Conservation (phyloP, 2,113 vertebrate species). For the Tachysurus vachellii region DNA sequence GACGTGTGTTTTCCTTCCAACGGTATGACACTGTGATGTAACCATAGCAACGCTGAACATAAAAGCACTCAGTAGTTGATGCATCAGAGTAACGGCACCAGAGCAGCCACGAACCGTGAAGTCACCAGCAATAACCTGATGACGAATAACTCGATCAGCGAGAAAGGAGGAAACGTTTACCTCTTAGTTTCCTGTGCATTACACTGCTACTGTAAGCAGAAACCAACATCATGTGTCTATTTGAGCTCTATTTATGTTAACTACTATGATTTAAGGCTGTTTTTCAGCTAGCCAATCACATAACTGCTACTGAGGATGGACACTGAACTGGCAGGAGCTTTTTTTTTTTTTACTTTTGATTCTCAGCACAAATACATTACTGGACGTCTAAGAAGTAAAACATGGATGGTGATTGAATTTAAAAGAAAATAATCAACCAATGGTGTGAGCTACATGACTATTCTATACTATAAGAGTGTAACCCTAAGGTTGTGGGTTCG, state of each 20-base stretch:
- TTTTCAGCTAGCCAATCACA: neutral
- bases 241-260: neutral
- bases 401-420: neutral
- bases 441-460: neutral
- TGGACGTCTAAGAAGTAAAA: neutral
- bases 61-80: slow-evolving; percentile 12
- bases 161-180: neutral
- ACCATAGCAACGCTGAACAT: slow-evolving; percentile 35
- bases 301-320: neutral
- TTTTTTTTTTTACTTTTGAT: neutral
- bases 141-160: slow-evolving; percentile 4
- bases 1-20: slow-evolving; percentile 34
- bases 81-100: neutral
- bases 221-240: neutral
- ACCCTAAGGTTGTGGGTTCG: too few relatives aligned
- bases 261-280: neutral
- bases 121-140: slow-evolving; percentile 19
- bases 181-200: neutral
- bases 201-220: neutral
- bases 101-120: slow-evolving; percentile 22
- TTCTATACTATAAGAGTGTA: neutral
- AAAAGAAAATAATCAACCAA: neutral
- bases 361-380: neutral
- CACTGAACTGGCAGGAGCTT: neutral
- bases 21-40: slow-evolving; percentile 17